These are phyloP conservation scores for Athrips mouffetella DNA, from an alignment of 2,888 invertebrate genomes.

Conservation along the genomic window DNA sequence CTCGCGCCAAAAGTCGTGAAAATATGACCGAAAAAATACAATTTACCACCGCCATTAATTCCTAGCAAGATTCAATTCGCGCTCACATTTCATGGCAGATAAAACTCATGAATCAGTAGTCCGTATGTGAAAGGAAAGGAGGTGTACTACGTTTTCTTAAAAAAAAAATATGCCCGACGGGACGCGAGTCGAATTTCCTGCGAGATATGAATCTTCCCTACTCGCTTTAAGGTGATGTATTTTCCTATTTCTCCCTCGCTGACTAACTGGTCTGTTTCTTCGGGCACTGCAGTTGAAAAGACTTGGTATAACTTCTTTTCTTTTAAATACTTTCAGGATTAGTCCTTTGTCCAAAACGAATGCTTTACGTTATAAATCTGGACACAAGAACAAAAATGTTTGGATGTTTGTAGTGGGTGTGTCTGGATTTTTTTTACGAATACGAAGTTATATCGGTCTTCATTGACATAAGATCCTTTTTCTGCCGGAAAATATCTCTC, in stretches of 20 bases:
- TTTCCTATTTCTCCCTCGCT: constrained; percentile 61
- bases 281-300: constrained; percentile 19
- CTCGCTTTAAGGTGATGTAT: constrained; percentile 78
- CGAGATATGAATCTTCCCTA: constrained; percentile 75
- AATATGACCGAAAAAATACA: constrained; percentile 20
- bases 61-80: constrained; percentile 64
- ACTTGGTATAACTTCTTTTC: background rate
- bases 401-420: too few relatives aligned
- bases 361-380: too few relatives aligned
- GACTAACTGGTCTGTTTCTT: constrained; percentile 45
- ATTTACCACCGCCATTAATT: constrained; percentile 39
- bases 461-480: background rate
- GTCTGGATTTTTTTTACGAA: too few relatives aligned
- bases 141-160: constrained; percentile 55
- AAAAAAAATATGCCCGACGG: constrained; percentile 59
- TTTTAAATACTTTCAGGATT: background rate
- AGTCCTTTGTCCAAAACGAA: too few relatives aligned
- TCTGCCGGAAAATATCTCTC: background rate
- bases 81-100: constrained; percentile 73
- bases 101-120: constrained; percentile 76
- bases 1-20: background rate
- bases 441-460: background rate
- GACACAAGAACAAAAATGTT: too few relatives aligned
- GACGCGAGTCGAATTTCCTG: constrained; percentile 75
- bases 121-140: constrained; percentile 65